Conservation (phyloP, 2,888 invertebrate species). For the Drosophila emarginata region DNA sequence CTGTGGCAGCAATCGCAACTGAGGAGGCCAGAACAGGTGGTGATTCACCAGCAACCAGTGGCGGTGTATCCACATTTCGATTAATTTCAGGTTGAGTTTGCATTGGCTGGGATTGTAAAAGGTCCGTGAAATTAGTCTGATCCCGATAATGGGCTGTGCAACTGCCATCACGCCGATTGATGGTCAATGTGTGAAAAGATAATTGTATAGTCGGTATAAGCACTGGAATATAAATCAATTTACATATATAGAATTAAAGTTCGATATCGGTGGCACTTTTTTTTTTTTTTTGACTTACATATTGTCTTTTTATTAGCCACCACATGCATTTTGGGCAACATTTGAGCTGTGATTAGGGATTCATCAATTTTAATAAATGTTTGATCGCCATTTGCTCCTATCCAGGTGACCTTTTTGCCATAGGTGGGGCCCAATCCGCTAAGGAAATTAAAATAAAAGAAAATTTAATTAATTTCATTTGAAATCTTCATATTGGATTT, state of each 20-base stretch:
- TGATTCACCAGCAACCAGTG: constrained; percentile 18
- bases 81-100: constrained; percentile 79
- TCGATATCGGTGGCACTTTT: too few species aligned
- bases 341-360: constrained; percentile 94
- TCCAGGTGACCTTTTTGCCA: constrained; percentile 95
- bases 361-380: constrained; percentile 97
- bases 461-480: background rate
- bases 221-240: constrained; percentile 84
- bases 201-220: constrained; percentile 91
- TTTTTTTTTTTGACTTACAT: constrained; percentile 83
- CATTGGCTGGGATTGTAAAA: constrained; percentile 85
- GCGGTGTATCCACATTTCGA: constrained; percentile 76
- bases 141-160: constrained; percentile 93
- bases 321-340: constrained; percentile 93
- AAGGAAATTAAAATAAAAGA: background rate
- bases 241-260: background rate
- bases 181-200: constrained; percentile 93
- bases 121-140: constrained; percentile 91
- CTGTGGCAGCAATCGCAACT: constrained; percentile 40
- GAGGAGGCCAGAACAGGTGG: constrained; percentile 32
- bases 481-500: background rate
- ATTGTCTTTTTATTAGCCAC: constrained; percentile 93
- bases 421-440: constrained; percentile 89
- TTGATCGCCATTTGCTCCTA: constrained; percentile 97
- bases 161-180: constrained; percentile 93